phyloP scores from a whole-genome alignment of 2,888 invertebrate species.

The Athalia rosae region DNA sequence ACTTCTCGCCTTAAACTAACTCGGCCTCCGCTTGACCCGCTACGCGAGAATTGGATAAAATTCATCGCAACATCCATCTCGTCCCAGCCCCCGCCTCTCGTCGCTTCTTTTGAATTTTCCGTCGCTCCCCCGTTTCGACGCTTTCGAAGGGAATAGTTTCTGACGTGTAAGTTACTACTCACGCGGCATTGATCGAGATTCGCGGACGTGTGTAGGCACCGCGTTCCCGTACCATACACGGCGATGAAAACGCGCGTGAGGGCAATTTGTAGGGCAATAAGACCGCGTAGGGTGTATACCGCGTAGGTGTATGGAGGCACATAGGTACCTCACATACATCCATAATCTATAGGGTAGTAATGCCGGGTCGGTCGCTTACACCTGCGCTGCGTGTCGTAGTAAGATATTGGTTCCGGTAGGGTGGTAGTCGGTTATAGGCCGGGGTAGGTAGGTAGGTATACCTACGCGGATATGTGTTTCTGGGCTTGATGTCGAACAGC shows the following conservation, averaged over 20 bases:
- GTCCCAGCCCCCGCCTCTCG: too few species aligned
- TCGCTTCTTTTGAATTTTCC: too few species aligned
- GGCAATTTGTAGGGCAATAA: slow-evolving; percentile 38
- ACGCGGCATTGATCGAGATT: neutral
- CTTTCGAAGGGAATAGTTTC: too few species aligned
- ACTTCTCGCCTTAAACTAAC: neutral
- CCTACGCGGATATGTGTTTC: slow-evolving; percentile 36
- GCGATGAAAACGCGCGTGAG: slow-evolving; percentile 15
- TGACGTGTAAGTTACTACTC: too few species aligned
- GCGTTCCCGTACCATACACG: neutral
- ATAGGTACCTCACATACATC: too few species aligned
- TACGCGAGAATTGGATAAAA: slow-evolving; percentile 16
- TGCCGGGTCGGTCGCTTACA: slow-evolving; percentile 26
- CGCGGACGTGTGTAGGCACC: neutral
- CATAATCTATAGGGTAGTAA: slow-evolving; percentile 11
- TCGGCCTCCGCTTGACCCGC: slow-evolving; percentile 1
- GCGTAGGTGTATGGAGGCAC: too few species aligned
- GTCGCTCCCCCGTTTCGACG: too few species aligned
- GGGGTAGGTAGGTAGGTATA: neutral
- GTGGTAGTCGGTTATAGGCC: slow-evolving; percentile 1
- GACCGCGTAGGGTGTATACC: neutral
- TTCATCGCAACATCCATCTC: slow-evolving; percentile 4
- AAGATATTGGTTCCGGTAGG: slow-evolving; percentile 40
- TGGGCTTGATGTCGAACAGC: slow-evolving; percentile 45
- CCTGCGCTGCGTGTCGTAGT: slow-evolving; percentile 33